Evolutionary conservation across 1,140 invertebrate species (phyloP).

Genomic region (Achatina immaculata): DNA sequence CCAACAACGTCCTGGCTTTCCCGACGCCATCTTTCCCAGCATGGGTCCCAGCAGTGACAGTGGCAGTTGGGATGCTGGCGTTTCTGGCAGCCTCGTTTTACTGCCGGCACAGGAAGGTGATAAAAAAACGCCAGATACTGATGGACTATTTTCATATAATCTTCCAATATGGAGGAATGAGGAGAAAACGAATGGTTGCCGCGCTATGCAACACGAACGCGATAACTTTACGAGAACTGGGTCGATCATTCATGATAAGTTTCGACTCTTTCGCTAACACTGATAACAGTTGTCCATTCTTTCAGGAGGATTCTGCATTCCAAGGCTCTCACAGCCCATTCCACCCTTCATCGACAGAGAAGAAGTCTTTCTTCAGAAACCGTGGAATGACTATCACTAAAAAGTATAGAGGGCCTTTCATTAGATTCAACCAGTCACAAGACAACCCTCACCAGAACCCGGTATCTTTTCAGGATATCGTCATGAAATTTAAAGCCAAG

Average conservation of each 20-base stretch:
- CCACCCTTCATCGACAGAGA: background rate
- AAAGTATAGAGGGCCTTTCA: conserved; percentile 14
- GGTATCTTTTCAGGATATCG: conserved; percentile 24
- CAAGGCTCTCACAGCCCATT: background rate
- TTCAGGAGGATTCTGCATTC: background rate
- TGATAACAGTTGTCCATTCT: conserved; percentile 36
- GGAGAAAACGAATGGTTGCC: conserved; percentile 33
- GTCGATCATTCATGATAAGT: conserved; percentile 38
- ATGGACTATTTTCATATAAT: conserved; percentile 39
- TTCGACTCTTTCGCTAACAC: conserved; percentile 19
- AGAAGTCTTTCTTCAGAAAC: conserved; percentile 23
- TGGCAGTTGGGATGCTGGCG: conserved; percentile 16
- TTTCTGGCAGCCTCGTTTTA: conserved; percentile 34
- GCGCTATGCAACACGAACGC: conserved; percentile 36
- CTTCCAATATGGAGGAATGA: conserved; percentile 29
- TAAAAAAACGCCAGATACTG: conserved; percentile 32
- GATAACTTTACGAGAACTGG: conserved; percentile 32
- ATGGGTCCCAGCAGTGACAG: conserved; percentile 28
- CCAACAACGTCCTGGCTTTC: background rate
- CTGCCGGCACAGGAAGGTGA: conserved; percentile 27
- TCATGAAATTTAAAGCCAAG: conserved; percentile 32
- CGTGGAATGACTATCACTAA: conserved; percentile 11
- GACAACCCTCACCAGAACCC: background rate
- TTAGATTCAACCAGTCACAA: conserved; percentile 15
- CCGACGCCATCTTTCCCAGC: conserved; percentile 7